A percentile compares a stretch with the other conserved stretches of the same genome.
Evolutionary conservation across 2,797 vertebrate genomes (phyloP).

Genomic region (Furcifer pardalis): DNA sequence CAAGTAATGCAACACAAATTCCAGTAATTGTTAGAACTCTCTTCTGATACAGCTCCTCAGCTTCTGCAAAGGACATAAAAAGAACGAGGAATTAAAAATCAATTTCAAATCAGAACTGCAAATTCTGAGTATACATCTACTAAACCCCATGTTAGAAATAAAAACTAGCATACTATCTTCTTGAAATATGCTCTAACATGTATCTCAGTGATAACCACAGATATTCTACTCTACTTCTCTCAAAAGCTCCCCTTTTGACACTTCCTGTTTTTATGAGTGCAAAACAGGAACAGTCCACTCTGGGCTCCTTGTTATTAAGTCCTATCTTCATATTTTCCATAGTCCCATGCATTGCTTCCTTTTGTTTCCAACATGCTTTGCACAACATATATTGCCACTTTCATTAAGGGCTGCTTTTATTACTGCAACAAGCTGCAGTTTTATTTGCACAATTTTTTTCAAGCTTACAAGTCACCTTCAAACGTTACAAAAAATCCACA

Average conservation of each 20-base stretch:
- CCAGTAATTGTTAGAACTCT: slow-evolving; percentile 98
- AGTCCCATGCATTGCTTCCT: accelerated
- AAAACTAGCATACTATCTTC: not conserved
- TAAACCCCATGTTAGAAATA: not conserved
- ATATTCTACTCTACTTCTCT: not conserved
- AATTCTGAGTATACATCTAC: slow-evolving; percentile 33
- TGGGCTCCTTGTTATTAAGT: not conserved
- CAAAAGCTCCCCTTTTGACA: not conserved
- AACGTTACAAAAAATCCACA: not conserved
- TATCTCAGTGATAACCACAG: slow-evolving; percentile 18
- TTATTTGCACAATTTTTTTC: not conserved
- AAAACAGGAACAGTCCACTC: not conserved
- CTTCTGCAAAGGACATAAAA: slow-evolving; percentile 84
- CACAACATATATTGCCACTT: not conserved
- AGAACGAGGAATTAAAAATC: slow-evolving; percentile 33
- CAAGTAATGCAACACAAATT: slow-evolving; percentile 96
- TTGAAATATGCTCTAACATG: not conserved
- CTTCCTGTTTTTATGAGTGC: not conserved
- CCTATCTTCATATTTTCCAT: not conserved
- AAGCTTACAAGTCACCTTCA: not conserved
- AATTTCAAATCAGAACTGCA: slow-evolving; percentile 8
- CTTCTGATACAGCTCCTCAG: slow-evolving; percentile 98
- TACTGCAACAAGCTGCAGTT: not conserved
- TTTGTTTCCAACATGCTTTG: not conserved
- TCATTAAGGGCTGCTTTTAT: not conserved